A percentile compares a stretch with the other conserved stretches of the same genome.
Conservation (phyloP, 2,888 invertebrate genomes). For the Willowsia nigromaculata region DNA sequence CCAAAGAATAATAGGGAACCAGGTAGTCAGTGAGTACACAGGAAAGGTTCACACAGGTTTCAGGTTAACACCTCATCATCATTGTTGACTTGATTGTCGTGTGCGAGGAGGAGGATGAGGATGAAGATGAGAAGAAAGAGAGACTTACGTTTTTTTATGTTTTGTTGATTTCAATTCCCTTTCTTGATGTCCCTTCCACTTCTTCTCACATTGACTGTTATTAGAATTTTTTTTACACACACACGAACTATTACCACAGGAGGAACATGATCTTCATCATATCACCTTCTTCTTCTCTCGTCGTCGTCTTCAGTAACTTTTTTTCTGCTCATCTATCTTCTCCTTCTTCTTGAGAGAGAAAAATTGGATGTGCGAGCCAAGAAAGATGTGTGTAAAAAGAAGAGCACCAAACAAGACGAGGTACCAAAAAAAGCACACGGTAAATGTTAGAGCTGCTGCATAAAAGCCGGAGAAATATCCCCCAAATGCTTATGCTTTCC, state of each 20-base stretch:
- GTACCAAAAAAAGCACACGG: background rate
- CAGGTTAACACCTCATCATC: too few species aligned
- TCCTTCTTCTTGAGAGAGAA: constrained; percentile 8
- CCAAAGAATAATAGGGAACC: too few species aligned
- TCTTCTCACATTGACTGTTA: background rate
- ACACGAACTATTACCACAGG: background rate
- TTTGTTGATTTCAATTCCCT: background rate
- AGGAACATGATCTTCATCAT: constrained; percentile 31
- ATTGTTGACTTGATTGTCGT: background rate
- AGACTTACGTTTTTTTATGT: background rate
- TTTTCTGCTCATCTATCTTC: constrained; percentile 11
- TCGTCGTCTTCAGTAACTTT: constrained; percentile 19
- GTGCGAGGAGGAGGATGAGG: background rate
- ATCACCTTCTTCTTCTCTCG: background rate
- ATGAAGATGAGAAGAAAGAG: too few species aligned
- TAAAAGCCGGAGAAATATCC: constrained; percentile 20
- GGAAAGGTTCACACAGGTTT: too few species aligned
- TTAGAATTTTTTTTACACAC: background rate
- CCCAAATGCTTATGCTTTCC: background rate
- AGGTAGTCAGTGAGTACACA: too few species aligned
- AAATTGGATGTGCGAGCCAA: constrained; percentile 69
- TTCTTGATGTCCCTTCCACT: constrained; percentile 1
- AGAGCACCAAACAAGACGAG: background rate
- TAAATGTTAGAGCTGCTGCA: background rate
- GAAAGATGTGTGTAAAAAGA: background rate